Evolutionary conservation across 2,888 invertebrate genomes (phyloP).

Genomic region (Campopleginae sp.): DNA sequence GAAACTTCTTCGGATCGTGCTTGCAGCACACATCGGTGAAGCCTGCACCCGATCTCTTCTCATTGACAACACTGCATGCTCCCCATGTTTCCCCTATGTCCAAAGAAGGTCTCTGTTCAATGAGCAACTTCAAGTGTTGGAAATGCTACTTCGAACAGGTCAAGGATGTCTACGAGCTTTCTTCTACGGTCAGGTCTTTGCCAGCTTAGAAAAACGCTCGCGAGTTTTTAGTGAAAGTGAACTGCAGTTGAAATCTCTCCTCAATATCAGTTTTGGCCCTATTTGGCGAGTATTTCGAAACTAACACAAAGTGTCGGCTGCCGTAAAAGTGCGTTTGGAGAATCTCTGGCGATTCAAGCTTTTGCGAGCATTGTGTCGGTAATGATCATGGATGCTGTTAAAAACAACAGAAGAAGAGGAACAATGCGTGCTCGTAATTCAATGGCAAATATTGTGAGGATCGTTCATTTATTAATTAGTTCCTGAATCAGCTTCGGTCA

Average conservation of each 20-base stretch:
- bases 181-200: neutral
- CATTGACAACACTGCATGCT: slow-evolving; percentile 22
- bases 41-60: slow-evolving; percentile 14
- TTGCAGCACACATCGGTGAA: slow-evolving; percentile 33
- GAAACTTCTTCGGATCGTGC: slow-evolving; percentile 29
- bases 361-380: neutral
- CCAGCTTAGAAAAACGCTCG: neutral
- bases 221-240: neutral
- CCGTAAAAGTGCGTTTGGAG: neutral
- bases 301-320: neutral
- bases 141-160: neutral
- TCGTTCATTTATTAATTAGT: neutral
- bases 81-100: neutral
- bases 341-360: neutral
- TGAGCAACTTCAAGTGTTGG: neutral
- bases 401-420: neutral
- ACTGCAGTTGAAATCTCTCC: neutral
- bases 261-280: neutral
- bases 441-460: neutral
- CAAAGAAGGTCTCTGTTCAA: neutral
- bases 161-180: neutral
- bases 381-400: neutral
- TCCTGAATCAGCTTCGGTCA: neutral
- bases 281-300: neutral
- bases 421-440: neutral